phyloP scores from a whole-genome alignment of 2,888 invertebrate genomes.

The Blomia tropicalis region DNA sequence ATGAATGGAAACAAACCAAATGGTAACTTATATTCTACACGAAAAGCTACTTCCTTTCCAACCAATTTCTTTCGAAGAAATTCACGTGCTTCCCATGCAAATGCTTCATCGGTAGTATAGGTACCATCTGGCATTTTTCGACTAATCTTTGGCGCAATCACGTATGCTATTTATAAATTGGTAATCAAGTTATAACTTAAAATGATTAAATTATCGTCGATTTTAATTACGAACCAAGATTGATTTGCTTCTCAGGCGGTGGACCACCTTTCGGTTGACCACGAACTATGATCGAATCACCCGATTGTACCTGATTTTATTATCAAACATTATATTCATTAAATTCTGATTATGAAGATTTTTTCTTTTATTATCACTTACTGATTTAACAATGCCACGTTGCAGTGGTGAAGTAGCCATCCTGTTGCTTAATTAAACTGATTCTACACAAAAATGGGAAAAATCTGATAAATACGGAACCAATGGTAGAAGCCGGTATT shows the following conservation, averaged over 20 bases:
- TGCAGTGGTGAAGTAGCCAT: conserved; percentile 5
- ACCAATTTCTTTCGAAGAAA: conserved; percentile 84
- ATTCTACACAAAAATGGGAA: too few relatives aligned
- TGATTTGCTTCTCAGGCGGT: conserved; percentile 78
- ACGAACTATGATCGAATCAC: conserved; percentile 82
- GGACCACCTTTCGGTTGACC: conserved; percentile 58
- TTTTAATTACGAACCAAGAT: conserved; percentile 35
- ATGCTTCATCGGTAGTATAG: conserved; percentile 72
- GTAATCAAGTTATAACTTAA: conserved; percentile 1
- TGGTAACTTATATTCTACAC: conserved; percentile 57
- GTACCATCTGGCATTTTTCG: conserved; percentile 41
- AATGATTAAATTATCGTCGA: not conserved
- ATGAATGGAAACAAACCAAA: conserved; percentile 21
- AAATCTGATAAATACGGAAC: too few relatives aligned
- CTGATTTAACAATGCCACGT: conserved; percentile 10
- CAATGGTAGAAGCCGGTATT: too few relatives aligned
- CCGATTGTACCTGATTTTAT: conserved; percentile 65
- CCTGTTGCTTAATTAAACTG: too few relatives aligned
- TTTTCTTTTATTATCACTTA: not conserved
- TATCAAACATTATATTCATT: not conserved
- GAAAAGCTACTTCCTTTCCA: conserved; percentile 79
- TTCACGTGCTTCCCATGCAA: conserved; percentile 95
- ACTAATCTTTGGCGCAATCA: conserved; percentile 24
- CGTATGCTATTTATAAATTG: conserved; percentile 1
- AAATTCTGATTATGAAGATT: not conserved